Conservation (phyloP, 2,888 invertebrate genomes). For the Drosophila paracracens region DNA sequence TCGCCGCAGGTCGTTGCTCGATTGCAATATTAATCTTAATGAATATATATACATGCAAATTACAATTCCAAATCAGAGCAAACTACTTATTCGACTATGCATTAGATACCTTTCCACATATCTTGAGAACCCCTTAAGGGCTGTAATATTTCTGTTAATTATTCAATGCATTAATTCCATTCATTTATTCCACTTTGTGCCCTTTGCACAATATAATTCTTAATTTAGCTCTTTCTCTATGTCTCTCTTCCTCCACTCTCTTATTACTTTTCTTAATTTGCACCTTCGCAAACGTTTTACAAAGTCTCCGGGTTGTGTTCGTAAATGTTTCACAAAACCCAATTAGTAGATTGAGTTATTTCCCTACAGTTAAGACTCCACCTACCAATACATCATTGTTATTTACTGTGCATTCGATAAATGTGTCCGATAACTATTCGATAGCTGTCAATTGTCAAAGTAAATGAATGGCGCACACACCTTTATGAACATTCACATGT, state of each 20-base stretch:
- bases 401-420: constrained; percentile 42
- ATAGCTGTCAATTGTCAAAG: constrained; percentile 58
- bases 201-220: background rate
- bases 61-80: constrained; percentile 16
- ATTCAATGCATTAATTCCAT: background rate
- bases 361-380: constrained; percentile 1
- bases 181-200: background rate
- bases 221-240: background rate
- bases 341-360: constrained; percentile 1
- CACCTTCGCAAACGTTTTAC: background rate
- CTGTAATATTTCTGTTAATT: background rate
- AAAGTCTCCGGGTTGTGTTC: background rate
- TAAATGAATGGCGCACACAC: constrained; percentile 67
- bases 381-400: constrained; percentile 7
- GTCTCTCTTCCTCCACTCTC: background rate
- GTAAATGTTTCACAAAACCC: background rate
- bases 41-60: constrained; percentile 31
- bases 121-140: constrained; percentile 8
- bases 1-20: constrained; percentile 50
- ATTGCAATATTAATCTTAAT: constrained; percentile 41
- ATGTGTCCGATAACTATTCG: constrained; percentile 62
- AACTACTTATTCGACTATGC: constrained; percentile 22
- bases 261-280: background rate
- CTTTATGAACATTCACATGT: constrained; percentile 33
- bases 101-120: background rate